These are phyloP conservation scores for Columba livia DNA, from an alignment of 2,113 vertebrate species.

Conservation along the genomic window DNA sequence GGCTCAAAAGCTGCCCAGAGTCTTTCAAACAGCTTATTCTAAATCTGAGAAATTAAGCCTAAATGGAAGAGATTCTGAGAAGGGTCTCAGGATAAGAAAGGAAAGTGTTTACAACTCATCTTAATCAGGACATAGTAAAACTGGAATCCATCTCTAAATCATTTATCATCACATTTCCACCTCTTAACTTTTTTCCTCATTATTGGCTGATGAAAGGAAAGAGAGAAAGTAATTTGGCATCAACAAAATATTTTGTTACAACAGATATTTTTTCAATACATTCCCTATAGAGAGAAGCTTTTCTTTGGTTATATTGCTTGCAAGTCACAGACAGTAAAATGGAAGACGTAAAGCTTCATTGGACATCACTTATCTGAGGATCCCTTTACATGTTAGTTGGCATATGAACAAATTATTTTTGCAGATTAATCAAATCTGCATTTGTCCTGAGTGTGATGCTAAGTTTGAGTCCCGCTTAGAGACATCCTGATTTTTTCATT, in stretches of 20 bases:
- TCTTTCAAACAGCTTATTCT: not conserved
- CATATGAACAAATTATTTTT: not conserved
- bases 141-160: not conserved
- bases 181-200: not conserved
- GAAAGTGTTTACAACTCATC: not conserved
- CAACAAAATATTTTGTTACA: not conserved
- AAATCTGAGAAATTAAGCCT: not conserved
- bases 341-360: not conserved
- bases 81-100: not conserved
- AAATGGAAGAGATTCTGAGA: not conserved
- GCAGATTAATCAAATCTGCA: not conserved
- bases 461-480: not conserved
- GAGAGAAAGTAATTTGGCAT: not conserved
- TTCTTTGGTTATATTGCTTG: not conserved
- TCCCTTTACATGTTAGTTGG: not conserved
- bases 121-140: not conserved
- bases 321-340: not conserved
- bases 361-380: not conserved
- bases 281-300: not conserved
- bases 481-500: not conserved
- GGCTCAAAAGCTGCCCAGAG: not conserved
- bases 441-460: not conserved
- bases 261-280: not conserved
- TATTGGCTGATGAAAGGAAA: not conserved
- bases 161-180: not conserved